A percentile compares a stretch with the other conserved stretches of the same genome.
Evolutionary conservation across 2,888 invertebrate genomes (phyloP).

Genomic region (Tetropium fuscum): DNA sequence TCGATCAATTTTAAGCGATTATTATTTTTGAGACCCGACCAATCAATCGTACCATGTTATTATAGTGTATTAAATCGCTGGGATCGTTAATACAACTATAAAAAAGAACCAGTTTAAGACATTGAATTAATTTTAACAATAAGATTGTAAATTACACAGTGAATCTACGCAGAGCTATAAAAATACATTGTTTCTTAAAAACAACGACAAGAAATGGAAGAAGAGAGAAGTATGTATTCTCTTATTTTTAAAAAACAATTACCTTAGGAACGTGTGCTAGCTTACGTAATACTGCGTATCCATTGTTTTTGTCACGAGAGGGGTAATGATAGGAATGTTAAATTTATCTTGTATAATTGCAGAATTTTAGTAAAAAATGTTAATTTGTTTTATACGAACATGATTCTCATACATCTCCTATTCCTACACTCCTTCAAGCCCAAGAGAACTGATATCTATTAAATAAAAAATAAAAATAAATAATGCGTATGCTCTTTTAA

Average conservation of each 20-base stretch:
- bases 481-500: too few relatives aligned
- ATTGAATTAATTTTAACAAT: constrained; percentile 57
- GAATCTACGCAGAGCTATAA: constrained; percentile 29
- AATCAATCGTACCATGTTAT: constrained; percentile 60
- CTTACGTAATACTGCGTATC: neutral
- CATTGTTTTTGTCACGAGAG: constrained; percentile 1
- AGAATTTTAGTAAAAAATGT: too few relatives aligned
- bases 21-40: constrained; percentile 57
- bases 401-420: too few relatives aligned
- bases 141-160: constrained; percentile 49
- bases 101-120: constrained; percentile 53
- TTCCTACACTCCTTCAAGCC: too few relatives aligned
- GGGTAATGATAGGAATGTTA: too few relatives aligned
- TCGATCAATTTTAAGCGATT: constrained; percentile 56
- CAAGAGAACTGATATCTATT: too few relatives aligned
- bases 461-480: too few relatives aligned
- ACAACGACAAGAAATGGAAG: constrained; percentile 3
- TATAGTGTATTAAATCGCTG: constrained; percentile 55
- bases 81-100: constrained; percentile 52
- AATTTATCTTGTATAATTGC: too few relatives aligned
- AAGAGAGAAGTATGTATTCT: neutral
- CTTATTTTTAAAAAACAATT: neutral
- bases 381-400: too few relatives aligned
- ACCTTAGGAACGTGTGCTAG: constrained; percentile 2
- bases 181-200: constrained; percentile 34